Percentiles rank a stretch among this genome's conserved stretches.
These are phyloP conservation scores for Netelia fuscicornis DNA, from an alignment of 2,888 invertebrate species.

Conservation along the genomic window DNA sequence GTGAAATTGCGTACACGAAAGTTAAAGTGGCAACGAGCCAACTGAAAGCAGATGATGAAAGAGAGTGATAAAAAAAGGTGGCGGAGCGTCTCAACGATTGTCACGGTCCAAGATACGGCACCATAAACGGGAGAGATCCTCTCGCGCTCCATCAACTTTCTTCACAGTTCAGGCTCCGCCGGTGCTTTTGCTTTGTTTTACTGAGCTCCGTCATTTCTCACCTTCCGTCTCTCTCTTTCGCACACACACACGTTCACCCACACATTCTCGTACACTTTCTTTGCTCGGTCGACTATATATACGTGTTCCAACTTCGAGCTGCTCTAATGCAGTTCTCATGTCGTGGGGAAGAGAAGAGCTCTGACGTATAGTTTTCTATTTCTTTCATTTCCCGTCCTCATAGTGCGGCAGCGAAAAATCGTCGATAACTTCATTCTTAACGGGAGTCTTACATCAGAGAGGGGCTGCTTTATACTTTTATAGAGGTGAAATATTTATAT, in stretches of 20 bases:
- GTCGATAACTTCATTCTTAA: background rate
- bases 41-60: constrained; percentile 50
- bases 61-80: constrained; percentile 40
- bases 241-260: constrained; percentile 1
- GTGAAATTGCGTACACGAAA: constrained; percentile 28
- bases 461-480: background rate
- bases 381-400: constrained; percentile 9
- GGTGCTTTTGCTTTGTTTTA: constrained; percentile 45
- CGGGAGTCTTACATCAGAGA: background rate
- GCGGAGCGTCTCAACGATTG: constrained; percentile 47
- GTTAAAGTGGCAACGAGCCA: constrained; percentile 51
- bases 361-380: constrained; percentile 51
- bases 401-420: background rate
- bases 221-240: constrained; percentile 24
- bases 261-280: constrained; percentile 11
- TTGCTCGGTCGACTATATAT: constrained; percentile 2
- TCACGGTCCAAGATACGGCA: constrained; percentile 37
- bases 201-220: constrained; percentile 46
- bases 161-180: constrained; percentile 34
- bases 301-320: constrained; percentile 65
- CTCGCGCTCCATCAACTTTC: constrained; percentile 62
- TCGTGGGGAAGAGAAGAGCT: constrained; percentile 68
- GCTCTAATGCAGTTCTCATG: constrained; percentile 80
- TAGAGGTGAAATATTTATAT: too few relatives aligned
- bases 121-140: constrained; percentile 54